phyloP scores from a whole-genome alignment of 1,140 invertebrate genomes.

The Daktulosphaira vitifoliae region DNA sequence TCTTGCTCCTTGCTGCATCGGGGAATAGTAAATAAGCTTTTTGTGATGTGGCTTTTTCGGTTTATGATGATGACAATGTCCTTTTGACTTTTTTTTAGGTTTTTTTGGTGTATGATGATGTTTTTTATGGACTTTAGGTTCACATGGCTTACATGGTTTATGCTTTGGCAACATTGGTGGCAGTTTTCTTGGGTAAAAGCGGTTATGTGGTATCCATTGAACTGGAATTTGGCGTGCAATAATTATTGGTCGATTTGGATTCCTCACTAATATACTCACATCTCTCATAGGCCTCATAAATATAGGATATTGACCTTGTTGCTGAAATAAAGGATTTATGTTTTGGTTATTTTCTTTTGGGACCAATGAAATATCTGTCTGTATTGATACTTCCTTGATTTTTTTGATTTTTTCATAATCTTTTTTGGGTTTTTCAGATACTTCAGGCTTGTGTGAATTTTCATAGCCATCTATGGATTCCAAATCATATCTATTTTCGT shows the following conservation, averaged over 20 bases:
- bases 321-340: neutral
- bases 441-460: neutral
- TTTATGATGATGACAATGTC: neutral
- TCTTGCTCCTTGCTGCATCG: neutral
- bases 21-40: conserved; percentile 10
- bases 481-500: no score
- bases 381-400: conserved; percentile 1
- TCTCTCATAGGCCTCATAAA: conserved; percentile 7
- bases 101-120: conserved; percentile 15
- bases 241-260: neutral
- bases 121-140: conserved; percentile 14
- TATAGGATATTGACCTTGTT: neutral
- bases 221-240: neutral
- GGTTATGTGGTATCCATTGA: neutral
- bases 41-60: conserved; percentile 11
- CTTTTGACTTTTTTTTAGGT: conserved; percentile 1
- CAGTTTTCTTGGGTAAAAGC: neutral
- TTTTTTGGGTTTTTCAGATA: neutral
- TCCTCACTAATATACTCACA: conserved; percentile 14
- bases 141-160: conserved; percentile 16
- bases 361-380: neutral
- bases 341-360: conserved; percentile 7
- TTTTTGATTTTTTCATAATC: conserved; percentile 13
- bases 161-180: conserved; percentile 4
- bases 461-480: neutral